Conservation (phyloP, 2,113 vertebrate species). For the Dromaius novaehollandiae region DNA sequence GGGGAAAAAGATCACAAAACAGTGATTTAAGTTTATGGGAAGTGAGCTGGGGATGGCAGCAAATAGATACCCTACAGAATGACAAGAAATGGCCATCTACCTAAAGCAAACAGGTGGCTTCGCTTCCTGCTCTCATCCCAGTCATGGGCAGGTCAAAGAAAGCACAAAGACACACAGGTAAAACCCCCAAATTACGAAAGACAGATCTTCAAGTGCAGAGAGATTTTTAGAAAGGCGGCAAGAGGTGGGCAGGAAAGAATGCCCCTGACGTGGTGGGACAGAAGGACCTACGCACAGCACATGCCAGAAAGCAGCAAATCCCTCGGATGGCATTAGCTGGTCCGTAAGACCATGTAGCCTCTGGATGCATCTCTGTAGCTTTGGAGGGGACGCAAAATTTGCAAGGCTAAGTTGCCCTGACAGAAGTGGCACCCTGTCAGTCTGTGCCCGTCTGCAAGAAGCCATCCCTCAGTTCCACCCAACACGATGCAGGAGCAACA, state of each 20-base stretch:
- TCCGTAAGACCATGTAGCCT: neutral
- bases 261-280: neutral
- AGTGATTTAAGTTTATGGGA: neutral
- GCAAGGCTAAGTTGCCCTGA: neutral
- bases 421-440: neutral
- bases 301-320: neutral
- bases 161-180: neutral
- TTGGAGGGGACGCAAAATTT: neutral
- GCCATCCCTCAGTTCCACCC: neutral
- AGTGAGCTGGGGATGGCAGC: neutral
- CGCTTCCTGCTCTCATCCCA: neutral
- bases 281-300: fast-evolving
- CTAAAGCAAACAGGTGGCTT: neutral
- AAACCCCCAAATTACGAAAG: neutral
- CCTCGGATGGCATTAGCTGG: neutral
- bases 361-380: neutral
- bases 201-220: neutral
- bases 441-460: neutral
- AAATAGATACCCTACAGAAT: neutral
- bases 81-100: neutral
- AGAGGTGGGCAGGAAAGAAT: neutral
- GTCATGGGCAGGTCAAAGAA: neutral
- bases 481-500: neutral
- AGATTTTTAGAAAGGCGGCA: neutral
- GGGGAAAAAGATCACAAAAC: neutral